phyloP scores from a whole-genome alignment of 1,140 invertebrate species.

The Heterodera schachtii region DNA sequence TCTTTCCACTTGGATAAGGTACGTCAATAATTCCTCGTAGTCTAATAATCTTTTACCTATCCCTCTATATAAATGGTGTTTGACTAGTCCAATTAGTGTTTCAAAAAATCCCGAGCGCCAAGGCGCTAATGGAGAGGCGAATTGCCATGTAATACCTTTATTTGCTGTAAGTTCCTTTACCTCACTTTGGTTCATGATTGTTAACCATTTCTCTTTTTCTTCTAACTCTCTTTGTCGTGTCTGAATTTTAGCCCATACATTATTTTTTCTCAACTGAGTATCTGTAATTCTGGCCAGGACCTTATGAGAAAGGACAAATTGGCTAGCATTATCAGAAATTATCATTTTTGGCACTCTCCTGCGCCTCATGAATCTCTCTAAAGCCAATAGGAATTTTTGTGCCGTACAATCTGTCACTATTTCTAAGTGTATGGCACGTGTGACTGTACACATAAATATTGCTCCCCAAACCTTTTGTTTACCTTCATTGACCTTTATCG shows the following conservation, averaged over 20 bases:
- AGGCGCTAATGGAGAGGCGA: not conserved
- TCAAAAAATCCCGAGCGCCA: not conserved
- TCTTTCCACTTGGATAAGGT: not conserved
- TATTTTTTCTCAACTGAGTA: too few species aligned
- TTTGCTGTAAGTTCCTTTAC: not conserved
- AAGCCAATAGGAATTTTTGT: too few species aligned
- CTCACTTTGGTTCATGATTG: not conserved
- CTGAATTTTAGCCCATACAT: too few species aligned
- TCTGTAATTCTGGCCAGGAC: too few species aligned
- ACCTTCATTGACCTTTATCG: not conserved
- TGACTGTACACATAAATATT: not conserved
- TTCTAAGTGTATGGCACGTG: not conserved
- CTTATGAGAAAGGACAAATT: too few species aligned
- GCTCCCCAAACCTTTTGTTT: slow-evolving; percentile 18
- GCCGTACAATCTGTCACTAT: not conserved
- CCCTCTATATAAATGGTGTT: not conserved
- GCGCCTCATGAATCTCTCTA: too few species aligned
- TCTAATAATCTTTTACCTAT: not conserved
- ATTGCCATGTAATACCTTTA: not conserved
- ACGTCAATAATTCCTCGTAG: not conserved
- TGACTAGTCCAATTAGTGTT: not conserved
- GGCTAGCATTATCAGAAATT: too few species aligned
- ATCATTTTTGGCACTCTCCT: too few species aligned
- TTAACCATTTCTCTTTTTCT: too few species aligned
- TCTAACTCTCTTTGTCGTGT: too few species aligned